Evolutionary conservation across 2,113 vertebrate genomes (phyloP).

Genomic region (Corythaeola cristata): DNA sequence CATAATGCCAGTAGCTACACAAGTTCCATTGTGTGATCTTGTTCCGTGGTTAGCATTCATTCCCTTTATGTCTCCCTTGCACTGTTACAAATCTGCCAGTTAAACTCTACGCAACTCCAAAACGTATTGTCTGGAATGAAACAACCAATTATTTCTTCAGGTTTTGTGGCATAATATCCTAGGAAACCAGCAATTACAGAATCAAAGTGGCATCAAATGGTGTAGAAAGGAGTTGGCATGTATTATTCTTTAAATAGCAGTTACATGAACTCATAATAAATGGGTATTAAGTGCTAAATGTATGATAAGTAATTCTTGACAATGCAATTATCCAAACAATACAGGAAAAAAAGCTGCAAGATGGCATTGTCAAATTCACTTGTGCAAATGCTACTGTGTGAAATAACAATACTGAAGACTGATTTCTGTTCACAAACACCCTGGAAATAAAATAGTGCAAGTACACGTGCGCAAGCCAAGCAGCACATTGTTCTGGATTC

Average conservation of each 20-base stretch:
- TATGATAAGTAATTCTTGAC: slow-evolving; percentile 84
- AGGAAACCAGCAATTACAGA: slow-evolving; percentile 84
- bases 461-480: not conserved
- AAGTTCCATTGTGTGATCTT: slow-evolving; percentile 2
- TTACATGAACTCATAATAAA: slow-evolving; percentile 84
- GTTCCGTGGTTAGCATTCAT: not conserved
- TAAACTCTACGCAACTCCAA: slow-evolving; percentile 67
- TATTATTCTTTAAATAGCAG: slow-evolving; percentile 85
- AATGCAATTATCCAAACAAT: slow-evolving; percentile 81
- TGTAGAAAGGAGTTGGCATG: slow-evolving; percentile 72
- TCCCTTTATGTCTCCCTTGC: slow-evolving; percentile 40
- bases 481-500: not conserved
- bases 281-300: slow-evolving; percentile 82
- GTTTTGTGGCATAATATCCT: slow-evolving; percentile 85
- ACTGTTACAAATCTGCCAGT: slow-evolving; percentile 74
- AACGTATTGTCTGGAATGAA: slow-evolving; percentile 80
- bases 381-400: not conserved
- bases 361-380: slow-evolving; percentile 63
- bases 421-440: not conserved
- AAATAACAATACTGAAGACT: not conserved
- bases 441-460: not conserved
- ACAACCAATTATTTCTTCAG: slow-evolving; percentile 84
- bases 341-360: slow-evolving; percentile 66
- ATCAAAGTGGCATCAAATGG: slow-evolving; percentile 79
- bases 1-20: not conserved